Evolutionary conservation across 2,888 invertebrate genomes (phyloP), one percentile per base, ranked within the genome.

Genomic region (Rhagium mordax): DNA sequence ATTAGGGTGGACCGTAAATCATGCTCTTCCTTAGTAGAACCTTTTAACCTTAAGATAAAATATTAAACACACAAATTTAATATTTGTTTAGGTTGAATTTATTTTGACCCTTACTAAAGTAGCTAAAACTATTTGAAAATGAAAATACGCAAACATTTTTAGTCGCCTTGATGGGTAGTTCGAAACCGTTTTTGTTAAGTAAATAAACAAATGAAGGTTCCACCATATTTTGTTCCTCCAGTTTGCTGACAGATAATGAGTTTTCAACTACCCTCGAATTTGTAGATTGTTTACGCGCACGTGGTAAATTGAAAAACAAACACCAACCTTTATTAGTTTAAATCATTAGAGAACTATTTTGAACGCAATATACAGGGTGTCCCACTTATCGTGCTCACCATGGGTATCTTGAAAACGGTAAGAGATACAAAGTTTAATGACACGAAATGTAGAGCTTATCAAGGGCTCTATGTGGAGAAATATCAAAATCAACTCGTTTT

Each of bases 141-240:
- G 33, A 65, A 65, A 65, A 55, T 55, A 65, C 48, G 65, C 65
- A 65, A 65, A 53, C 65, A 65, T 53, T 65, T 53, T 55, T 65
- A 65, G 53, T 29, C 65, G n/a, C 53, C 20, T n/a, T 29, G 51
- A 65, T 20, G 65, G 33, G 33, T 53, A 65, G 65, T 53, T 51
- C 10, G 27, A 15, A 27, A 55, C 24, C 13, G 29, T 59, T 55
- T 65, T 65, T 51, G 65, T 65, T 65, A 53, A 65, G 53, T 65
- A 65, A 65, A 65, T 55, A 65, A 65, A 65, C 65, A 65, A 53
- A 49, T n/a, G 53, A 20, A 53, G 53, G 29, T 65, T 53, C 51
- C 65, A 65, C 41, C 41, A 33, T 27, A 53, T 65, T 65, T 33
- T 51, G 33, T 65, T 53, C 53, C 20, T 65, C 51, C 18, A 51